These are phyloP conservation scores for Chelmon rostratus DNA, from an alignment of 2,797 vertebrate genomes.

Conservation along the genomic window DNA sequence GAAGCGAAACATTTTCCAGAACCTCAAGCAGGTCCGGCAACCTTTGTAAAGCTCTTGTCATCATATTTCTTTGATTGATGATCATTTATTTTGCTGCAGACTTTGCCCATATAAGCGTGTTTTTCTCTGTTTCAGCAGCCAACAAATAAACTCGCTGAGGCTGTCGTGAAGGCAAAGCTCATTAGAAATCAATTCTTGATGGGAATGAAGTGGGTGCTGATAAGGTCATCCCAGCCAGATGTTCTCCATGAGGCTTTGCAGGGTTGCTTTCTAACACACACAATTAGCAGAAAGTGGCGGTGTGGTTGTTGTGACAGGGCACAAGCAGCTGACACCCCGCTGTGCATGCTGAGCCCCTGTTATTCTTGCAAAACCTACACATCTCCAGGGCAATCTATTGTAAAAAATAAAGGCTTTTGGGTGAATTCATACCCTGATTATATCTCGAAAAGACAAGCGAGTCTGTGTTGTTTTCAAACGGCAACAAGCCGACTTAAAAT, in stretches of 20 bases:
- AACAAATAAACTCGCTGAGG: constrained; percentile 11
- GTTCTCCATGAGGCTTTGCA: constrained; percentile 15
- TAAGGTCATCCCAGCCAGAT: constrained; percentile 31
- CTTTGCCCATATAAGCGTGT: neutral
- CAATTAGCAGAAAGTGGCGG: constrained; percentile 30
- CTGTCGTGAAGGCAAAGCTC: neutral
- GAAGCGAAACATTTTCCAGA: too few species aligned
- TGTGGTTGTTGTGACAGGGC: constrained; percentile 30
- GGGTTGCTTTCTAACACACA: constrained; percentile 25
- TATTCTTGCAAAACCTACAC: constrained; percentile 32
- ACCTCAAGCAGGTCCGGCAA: too few species aligned
- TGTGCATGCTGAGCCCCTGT: constrained; percentile 10
- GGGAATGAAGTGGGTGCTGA: constrained; percentile 6
- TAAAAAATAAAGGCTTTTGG: constrained; percentile 21
- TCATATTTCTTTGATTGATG: too few species aligned
- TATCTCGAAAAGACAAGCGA: constrained; percentile 18
- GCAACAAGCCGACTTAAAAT: constrained; percentile 46
- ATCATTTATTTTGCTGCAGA: too few species aligned
- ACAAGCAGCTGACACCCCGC: constrained; percentile 13
- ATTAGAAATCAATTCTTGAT: constrained; percentile 30
- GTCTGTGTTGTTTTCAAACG: constrained; percentile 49
- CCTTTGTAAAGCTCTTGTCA: too few species aligned
- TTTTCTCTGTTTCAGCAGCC: neutral
- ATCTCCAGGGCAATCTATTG: constrained; percentile 52
- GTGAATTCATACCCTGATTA: constrained; percentile 40